Base-by-base conservation (phyloP, 2,797 vertebrate genomes). In the Nannoperca obscura region DNA sequence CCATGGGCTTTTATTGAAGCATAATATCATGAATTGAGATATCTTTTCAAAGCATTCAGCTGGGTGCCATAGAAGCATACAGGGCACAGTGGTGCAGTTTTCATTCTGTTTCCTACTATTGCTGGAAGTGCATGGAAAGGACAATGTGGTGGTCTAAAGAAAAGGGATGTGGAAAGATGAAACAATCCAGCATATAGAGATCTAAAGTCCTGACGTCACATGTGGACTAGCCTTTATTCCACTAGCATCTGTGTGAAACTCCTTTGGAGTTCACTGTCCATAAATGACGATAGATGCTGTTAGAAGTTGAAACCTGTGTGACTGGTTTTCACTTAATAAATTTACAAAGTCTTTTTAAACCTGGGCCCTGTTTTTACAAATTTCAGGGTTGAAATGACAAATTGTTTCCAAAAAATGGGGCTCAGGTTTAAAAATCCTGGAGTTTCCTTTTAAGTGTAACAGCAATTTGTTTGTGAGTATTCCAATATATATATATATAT, bases 11-110 rank as follows among this genome's bases (percentile, higher is more conserved):
- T 76, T 72, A 84, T 50, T 86, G 76, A 79, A 75, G 65, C 77
- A 52, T 80, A 79, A 85, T 84, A 82, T 82, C 73, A 75, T 73
- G 72, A 81, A 88, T 86, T 82, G 81, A 86, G 78, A 86, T 81
- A 81, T 77, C 40, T 42, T 90, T 93, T 87, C 82, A 86, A 87
- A 86, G 69, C 81, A 71, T 83, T 50, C 74, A 70, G 67, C 61
- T 65, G 75, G 40, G 68, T 34, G 8, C 55, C 61, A 46, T 15
- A 70, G 65, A 72, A 65, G 78, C 74, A 75, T 67, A 73, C 74
- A 42, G 30, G 70, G 60, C 52, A 65, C 76, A 58, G 66, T 24
- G 5, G 13, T 61, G 50, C n/a, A 15, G 46, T 34, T 82, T 70
- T 32, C 58, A 49, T 65, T 73, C 15, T 66, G 62, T 55, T 42